These are phyloP conservation scores for Lithobates pipiens DNA, from an alignment of 2,797 vertebrate species.

Conservation along the genomic window DNA sequence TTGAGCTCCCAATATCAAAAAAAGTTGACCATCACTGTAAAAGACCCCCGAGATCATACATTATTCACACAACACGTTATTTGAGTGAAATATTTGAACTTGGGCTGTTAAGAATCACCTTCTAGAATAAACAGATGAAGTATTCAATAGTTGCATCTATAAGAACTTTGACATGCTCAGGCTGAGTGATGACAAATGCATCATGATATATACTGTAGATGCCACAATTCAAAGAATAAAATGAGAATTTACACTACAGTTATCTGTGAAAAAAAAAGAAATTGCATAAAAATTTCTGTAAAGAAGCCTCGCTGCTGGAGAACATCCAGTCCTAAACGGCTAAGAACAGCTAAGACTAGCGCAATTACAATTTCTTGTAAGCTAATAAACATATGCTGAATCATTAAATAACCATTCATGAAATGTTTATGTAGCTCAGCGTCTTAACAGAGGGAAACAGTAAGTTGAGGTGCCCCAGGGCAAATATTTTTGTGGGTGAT, in stretches of 20 bases:
- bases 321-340: conserved; percentile 35
- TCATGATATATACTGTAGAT: not conserved
- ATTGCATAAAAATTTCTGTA: not conserved
- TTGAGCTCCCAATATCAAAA: no score
- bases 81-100: no score
- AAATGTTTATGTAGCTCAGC: conserved; percentile 20
- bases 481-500: not conserved
- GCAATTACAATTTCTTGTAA: conserved; percentile 35
- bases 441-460: conserved; percentile 4
- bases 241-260: no score
- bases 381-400: conserved; percentile 32
- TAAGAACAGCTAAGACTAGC: conserved; percentile 36
- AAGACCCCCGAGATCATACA: no score
- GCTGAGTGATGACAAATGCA: not conserved
- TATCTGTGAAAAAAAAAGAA: no score
- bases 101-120: not conserved
- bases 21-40: no score
- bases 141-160: not conserved
- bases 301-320: conserved; percentile 15
- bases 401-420: conserved; percentile 27
- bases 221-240: no score
- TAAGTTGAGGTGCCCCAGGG: not conserved
- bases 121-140: not conserved
- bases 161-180: not conserved
- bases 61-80: no score